Base-by-base conservation (phyloP, 2,797 vertebrate genomes). In the Sus cebifrons region DNA sequence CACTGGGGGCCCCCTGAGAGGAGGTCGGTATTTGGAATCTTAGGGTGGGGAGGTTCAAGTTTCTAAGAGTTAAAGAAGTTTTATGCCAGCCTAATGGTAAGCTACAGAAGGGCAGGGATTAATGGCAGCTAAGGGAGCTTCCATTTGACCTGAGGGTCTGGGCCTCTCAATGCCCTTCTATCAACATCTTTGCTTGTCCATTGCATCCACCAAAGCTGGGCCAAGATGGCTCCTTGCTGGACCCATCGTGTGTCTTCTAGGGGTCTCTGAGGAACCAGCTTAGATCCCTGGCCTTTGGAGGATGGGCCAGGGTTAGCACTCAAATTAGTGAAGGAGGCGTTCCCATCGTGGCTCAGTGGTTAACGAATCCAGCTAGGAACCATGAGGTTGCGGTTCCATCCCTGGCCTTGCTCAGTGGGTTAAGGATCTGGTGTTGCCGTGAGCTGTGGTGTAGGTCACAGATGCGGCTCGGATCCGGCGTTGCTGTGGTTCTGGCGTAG, bases 21-120 rank as follows among this genome's bases (percentile, higher is more conserved):
- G n/a, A 93, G 29, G 49, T 23, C 84, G 9, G 8, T 75, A 32
- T 96, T 96, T 93, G 88, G 60, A 88, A 83, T 91, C 64, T 89
- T 91, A 52, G 54, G 44, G 13, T 64, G 20, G 20, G 9, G 68
- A 32, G 6, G 27, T 78, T 17, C 77, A 54, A 29, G 27, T 93
- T 95, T 95, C 44, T 93, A 86, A 58, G 56, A 94, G 6, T 82
- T 95, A 65, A 89, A 84, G 60, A 74, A 64, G 44, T 86, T 86
- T 96, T 79, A 25, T 77, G 49, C 29, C 58, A 82, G 52, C 25
- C 14, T 89, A 83, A 17, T 36, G 58, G 49, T 86, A 58, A 82
- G n/a, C 44, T 82, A 1, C 36, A 75, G 73, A 82, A 84, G 88
- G 54, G 40, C 65, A 91, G 68, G 6, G 44, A 18, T 86, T 93